Base-by-base conservation (phyloP, 2,113 vertebrate genomes). In the Bubo scandiacus region DNA sequence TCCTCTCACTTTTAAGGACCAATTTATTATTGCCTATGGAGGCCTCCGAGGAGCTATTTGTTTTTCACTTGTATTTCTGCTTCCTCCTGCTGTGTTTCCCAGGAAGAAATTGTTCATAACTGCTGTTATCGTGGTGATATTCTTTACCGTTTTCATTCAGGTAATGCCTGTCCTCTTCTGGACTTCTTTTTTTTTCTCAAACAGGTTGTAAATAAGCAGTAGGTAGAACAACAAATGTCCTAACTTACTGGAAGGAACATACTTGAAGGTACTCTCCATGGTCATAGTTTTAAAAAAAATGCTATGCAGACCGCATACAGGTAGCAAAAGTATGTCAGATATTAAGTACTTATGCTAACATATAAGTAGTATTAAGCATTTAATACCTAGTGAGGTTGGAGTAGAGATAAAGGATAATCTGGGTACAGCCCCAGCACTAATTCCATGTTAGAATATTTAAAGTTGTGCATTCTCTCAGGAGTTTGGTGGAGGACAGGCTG, bases 131-230 rank as follows among this genome's bases (percentile, higher is more conserved):
- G 98, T 97, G n/a, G 96, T 99, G 77, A 99, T 99, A 96, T 98
- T 99, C 94, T 99, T 99, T 65, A 99, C 99, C 0, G 99, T 99
- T 85, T 99, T 99, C 94, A 98, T 99, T 90, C 99, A 99, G 99
- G 99, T 99, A 96, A 93, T 96, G 82, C 19, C 16, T 68, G 57
- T 85, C 27, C 5, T 87, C 58, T 92, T 79, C 29, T 49, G 57
- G n/a, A 68, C 17, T 38, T 9, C 30, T 73, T 75, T 15, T 15
- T 70, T 84, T 70, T 84, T 86, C 52, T 88, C 62, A 61, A 57
- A 27, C 40, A 67, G 30, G 14, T 58, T 81, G 27, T 57, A 81
- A 81, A 81, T 84, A 95, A 93, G 47, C n/a, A 78, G n/a, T 49
- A 26, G 19, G 30, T 57, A 58, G 43, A 57, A 85, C 93, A 88